Evolutionary conservation across 2,113 vertebrate species (phyloP).

Genomic region (Mormyrus iriodes): DNA sequence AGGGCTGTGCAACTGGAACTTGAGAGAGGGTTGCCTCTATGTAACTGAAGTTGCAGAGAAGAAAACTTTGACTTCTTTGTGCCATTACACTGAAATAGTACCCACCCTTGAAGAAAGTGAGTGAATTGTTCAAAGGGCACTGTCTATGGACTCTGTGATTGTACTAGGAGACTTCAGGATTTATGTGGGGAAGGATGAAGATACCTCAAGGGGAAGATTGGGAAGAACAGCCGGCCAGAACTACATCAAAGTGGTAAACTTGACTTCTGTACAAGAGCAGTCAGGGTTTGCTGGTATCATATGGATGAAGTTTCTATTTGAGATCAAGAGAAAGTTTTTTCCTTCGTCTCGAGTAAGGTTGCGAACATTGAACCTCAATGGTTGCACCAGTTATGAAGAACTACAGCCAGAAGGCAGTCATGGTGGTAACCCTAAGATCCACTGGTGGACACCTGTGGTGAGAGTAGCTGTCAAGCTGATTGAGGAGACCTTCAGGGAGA

Average conservation of each 20-base stretch:
- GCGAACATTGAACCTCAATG: too few species aligned
- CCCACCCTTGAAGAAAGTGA: too few species aligned
- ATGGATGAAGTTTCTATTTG: too few species aligned
- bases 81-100: too few species aligned
- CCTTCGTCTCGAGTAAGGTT: too few species aligned
- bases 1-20: too few species aligned
- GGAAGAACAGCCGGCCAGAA: too few species aligned
- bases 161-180: not conserved
- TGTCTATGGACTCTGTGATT: not conserved
- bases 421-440: not conserved
- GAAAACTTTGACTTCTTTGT: too few species aligned
- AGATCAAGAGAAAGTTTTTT: not conserved
- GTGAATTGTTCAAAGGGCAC: not conserved
- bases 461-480: not conserved
- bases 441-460: not conserved
- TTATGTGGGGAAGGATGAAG: not conserved
- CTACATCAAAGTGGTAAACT: not conserved
- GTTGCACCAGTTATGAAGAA: not conserved
- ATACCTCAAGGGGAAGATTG: not conserved
- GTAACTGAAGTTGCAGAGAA: too few species aligned
- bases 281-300: too few species aligned
- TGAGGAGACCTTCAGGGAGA: not conserved
- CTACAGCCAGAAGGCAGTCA: not conserved
- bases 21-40: too few species aligned
- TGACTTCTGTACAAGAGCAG: not conserved